phyloP scores from a whole-genome alignment of 1,140 invertebrate species.

The Listronotus oregonensis region DNA sequence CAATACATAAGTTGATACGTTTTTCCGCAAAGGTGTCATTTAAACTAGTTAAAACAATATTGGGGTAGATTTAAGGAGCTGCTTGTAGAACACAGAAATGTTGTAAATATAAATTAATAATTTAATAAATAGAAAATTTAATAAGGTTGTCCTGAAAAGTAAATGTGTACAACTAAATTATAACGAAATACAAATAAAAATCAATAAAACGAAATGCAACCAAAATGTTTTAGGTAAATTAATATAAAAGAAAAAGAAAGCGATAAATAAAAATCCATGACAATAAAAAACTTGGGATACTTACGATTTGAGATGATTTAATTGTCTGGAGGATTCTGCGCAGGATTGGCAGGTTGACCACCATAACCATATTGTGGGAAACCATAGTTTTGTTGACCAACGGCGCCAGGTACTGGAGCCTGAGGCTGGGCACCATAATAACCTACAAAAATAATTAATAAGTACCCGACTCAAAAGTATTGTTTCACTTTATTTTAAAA shows the following conservation, averaged over 20 bases:
- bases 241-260: neutral
- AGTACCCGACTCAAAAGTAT: constrained; percentile 3
- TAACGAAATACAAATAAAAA: neutral
- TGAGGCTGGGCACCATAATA: constrained; percentile 52
- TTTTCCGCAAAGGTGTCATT: no score
- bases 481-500: no score
- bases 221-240: neutral
- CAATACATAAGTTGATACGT: no score
- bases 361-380: constrained; percentile 51
- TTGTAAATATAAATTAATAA: no score
- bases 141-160: no score
- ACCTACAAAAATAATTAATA: constrained; percentile 23
- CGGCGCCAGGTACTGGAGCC: constrained; percentile 42
- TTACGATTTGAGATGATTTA: constrained; percentile 13
- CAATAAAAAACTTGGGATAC: neutral
- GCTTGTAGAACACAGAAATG: no score
- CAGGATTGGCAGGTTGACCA: constrained; percentile 25
- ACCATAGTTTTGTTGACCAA: constrained; percentile 49
- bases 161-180: neutral
- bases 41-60: no score
- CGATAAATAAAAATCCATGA: neutral
- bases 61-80: no score
- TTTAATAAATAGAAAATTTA: no score
- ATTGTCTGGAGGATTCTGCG: constrained; percentile 26
- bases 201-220: neutral